These are phyloP conservation scores for Condylostylus longicornis DNA, from an alignment of 1,140 invertebrate species.

Conservation along the genomic window DNA sequence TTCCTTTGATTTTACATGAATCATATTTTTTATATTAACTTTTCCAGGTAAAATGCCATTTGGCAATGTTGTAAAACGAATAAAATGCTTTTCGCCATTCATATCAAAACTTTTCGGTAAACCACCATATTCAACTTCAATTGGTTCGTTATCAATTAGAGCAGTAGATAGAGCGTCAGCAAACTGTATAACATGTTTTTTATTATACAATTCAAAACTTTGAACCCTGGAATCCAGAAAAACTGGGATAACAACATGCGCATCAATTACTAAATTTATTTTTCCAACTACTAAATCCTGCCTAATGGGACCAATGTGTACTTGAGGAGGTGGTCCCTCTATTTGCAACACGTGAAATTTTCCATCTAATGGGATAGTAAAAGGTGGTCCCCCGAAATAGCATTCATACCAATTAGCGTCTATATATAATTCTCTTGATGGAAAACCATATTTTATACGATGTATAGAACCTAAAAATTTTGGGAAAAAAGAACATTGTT, in stretches of 20 bases:
- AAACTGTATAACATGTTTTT: conserved; percentile 62
- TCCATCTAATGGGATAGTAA: conserved; percentile 67
- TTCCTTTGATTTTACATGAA: conserved; percentile 21
- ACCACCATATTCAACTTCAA: conserved; percentile 79
- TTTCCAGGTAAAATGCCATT: conserved; percentile 53
- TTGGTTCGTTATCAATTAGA: conserved; percentile 68
- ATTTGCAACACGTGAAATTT: conserved; percentile 59
- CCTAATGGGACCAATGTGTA: conserved; percentile 53
- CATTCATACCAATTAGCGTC: conserved; percentile 76
- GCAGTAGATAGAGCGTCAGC: conserved; percentile 59
- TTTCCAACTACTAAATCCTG: conserved; percentile 66
- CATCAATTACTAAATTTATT: conserved; percentile 70
- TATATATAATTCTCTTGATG: conserved; percentile 80
- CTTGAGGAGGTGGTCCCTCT: conserved; percentile 74
- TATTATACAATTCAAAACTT: conserved; percentile 57
- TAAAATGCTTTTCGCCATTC: conserved; percentile 62
- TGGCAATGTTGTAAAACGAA: conserved; percentile 67
- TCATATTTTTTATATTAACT: conserved; percentile 54
- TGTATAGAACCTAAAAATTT: too few species aligned
- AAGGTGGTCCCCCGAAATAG: conserved; percentile 78
- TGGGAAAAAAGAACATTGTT: too few species aligned
- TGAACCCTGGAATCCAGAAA: conserved; percentile 78
- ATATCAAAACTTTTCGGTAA: conserved; percentile 75
- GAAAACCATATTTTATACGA: conserved; percentile 75
- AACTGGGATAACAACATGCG: conserved; percentile 57